A percentile compares a stretch with the other conserved stretches of the same genome.
Evolutionary conservation across 2,888 invertebrate genomes (phyloP).

Genomic region (Pristionchus japonicus): DNA sequence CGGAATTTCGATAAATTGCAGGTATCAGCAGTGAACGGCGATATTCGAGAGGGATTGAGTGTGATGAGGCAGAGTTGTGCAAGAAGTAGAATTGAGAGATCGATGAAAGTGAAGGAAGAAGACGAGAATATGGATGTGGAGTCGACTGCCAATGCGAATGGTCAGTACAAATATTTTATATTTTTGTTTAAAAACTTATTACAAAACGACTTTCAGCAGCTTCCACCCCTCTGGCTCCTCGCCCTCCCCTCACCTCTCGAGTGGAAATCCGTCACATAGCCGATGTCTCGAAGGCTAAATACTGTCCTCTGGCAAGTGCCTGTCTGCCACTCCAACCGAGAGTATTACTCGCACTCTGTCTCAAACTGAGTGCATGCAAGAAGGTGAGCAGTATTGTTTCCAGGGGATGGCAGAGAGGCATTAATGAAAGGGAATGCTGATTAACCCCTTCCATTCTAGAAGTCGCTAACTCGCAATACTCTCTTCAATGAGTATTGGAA

Average conservation of each 20-base stretch:
- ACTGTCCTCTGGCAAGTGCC: slow-evolving; percentile 53
- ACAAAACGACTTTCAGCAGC: not conserved
- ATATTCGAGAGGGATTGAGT: slow-evolving; percentile 28
- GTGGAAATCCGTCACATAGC: slow-evolving; percentile 10
- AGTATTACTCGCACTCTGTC: slow-evolving; percentile 61
- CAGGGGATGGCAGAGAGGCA: too few species aligned
- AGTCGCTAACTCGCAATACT: slow-evolving; percentile 53
- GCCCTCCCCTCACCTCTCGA: not conserved
- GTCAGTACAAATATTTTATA: not conserved
- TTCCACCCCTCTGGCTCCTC: not conserved
- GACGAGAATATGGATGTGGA: slow-evolving; percentile 10
- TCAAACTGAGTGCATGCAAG: slow-evolving; percentile 57
- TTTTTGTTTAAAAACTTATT: not conserved
- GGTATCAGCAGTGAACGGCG: slow-evolving; percentile 42
- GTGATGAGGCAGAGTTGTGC: slow-evolving; percentile 6
- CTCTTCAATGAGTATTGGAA: slow-evolving; percentile 50
- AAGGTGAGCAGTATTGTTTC: slow-evolving; percentile 51
- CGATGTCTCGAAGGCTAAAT: not conserved
- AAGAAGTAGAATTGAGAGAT: not conserved
- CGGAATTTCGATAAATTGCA: not conserved
- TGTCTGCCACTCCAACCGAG: slow-evolving; percentile 64
- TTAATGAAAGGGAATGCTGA: not conserved
- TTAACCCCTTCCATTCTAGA: slow-evolving; percentile 44
- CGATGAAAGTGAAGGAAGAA: not conserved
- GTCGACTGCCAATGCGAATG: not conserved